Evolutionary conservation across 2,113 vertebrate species (phyloP).

Genomic region (Aphelocoma coerulescens): DNA sequence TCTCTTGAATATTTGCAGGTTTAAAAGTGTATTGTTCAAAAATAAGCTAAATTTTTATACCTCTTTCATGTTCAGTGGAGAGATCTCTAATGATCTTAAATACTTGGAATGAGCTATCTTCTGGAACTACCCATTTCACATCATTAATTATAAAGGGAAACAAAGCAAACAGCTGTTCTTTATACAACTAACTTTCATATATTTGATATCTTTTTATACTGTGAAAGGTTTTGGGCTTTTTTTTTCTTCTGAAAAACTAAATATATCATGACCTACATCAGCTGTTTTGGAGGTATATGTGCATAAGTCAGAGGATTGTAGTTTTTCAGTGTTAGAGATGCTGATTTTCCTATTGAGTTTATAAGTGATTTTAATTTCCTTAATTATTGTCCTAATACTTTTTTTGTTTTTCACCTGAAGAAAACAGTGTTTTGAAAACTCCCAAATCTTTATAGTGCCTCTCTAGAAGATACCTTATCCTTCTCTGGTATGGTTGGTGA

Average conservation of each 20-base stretch:
- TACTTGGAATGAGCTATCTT: background rate
- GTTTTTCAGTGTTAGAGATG: background rate
- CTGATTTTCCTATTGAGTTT: background rate
- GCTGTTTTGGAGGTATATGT: background rate
- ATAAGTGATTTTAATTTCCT: background rate
- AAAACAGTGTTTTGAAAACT: background rate
- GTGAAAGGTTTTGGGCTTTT: background rate
- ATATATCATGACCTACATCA: background rate
- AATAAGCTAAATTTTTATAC: background rate
- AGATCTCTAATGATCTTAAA: background rate
- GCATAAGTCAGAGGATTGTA: background rate
- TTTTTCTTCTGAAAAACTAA: background rate
- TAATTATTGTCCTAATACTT: background rate
- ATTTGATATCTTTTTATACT: background rate
- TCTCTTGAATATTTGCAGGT: background rate
- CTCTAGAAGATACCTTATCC: background rate
- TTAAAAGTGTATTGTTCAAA: background rate
- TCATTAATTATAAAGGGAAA: background rate
- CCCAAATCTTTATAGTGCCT: background rate
- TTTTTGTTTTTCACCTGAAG: background rate
- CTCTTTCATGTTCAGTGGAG: background rate
- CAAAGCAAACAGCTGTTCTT: background rate
- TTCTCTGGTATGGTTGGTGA: rapidly evolving
- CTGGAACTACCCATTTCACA: background rate
- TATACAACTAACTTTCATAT: background rate